Base-by-base conservation (phyloP, 2,888 invertebrate species). In the Mythimna albipuncta region DNA sequence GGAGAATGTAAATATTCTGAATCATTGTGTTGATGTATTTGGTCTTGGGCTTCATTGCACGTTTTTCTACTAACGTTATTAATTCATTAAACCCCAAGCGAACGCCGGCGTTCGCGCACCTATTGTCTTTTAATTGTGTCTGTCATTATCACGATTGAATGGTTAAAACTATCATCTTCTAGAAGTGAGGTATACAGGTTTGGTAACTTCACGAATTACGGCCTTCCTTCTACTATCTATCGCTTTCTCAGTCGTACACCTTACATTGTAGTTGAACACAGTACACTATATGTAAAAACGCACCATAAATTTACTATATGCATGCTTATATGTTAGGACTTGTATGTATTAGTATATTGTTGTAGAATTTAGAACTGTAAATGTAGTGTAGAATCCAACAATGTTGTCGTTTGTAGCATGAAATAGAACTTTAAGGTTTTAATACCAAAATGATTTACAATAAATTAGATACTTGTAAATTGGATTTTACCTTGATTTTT, bases 1-100 rank as follows among this genome's bases (percentile, higher is more conserved):
- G 47, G 50, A 71, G 57, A 70, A 66, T 72, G 57, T 81, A 69
- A 41, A 67, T 69, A 71, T 63, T 59, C 64, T 63, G 44, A 63
- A 66, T 82, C 59, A 77, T 79, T 68, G 61, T 74, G 61, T 64
- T 72, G 59, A 70, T 16, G 78, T 80, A 81, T 75, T 57, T 70
- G n/a, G 47, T 71, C 50, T 78, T 75, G 64, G 21, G 69, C 79
- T 85, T 86, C 41, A 74, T 75, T 76, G 83, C 86, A 85, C 81
- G 70, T 59, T 41, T 75, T 64, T 78, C 61, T 78, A 73, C 32
- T 70, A 79, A 80, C 75, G 62, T 68, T 61, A 69, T 75, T 74
- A n/a, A n/a, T n/a, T n/a, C n/a, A n/a, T n/a, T n/a, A n/a, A n/a
- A n/a, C n/a, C n/a, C n/a, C n/a, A n/a, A n/a, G n/a, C n/a, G n/a